A percentile compares a stretch with the other conserved stretches of the same genome.
Evolutionary conservation across 2,113 vertebrate species (phyloP).

Genomic region (Hydrolagus affinis): DNA sequence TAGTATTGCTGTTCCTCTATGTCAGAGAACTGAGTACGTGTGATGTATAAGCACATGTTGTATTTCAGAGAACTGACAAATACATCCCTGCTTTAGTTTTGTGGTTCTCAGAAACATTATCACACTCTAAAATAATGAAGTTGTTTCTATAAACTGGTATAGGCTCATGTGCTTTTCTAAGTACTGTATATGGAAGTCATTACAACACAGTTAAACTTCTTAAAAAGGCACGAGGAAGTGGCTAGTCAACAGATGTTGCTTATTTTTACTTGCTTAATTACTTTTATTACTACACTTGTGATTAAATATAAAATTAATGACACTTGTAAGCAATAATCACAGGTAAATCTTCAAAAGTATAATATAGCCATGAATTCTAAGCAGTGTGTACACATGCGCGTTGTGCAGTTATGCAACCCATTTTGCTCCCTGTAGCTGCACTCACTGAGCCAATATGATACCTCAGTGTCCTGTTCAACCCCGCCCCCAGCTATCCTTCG

Average conservation of each 20-base stretch:
- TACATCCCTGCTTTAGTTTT: too few relatives aligned
- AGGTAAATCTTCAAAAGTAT: not conserved
- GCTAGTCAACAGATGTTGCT: slow-evolving; percentile 17
- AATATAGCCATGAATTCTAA: not conserved
- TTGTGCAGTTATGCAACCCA: not conserved
- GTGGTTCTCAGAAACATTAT: too few relatives aligned
- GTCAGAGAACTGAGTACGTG: too few relatives aligned
- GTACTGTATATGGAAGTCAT: too few relatives aligned
- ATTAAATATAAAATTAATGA: not conserved
- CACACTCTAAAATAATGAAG: not conserved
- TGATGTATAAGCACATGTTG: not conserved
- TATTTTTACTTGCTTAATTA: not conserved
- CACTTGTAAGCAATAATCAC: not conserved
- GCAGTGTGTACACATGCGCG: not conserved
- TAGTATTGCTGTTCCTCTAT: too few relatives aligned
- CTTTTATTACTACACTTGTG: not conserved
- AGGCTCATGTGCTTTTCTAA: not conserved
- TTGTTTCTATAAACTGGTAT: not conserved
- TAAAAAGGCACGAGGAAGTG: not conserved
- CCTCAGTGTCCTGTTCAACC: too few relatives aligned
- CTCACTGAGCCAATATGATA: too few relatives aligned
- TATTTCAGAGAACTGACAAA: not conserved
- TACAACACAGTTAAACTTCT: not conserved
- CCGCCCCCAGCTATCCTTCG: too few relatives aligned
- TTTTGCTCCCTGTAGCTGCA: too few relatives aligned